A percentile compares a stretch with the other conserved stretches of the same genome.
These are phyloP conservation scores for Corythornis madagascariensis DNA, from an alignment of 2,113 vertebrate species.

Conservation along the genomic window DNA sequence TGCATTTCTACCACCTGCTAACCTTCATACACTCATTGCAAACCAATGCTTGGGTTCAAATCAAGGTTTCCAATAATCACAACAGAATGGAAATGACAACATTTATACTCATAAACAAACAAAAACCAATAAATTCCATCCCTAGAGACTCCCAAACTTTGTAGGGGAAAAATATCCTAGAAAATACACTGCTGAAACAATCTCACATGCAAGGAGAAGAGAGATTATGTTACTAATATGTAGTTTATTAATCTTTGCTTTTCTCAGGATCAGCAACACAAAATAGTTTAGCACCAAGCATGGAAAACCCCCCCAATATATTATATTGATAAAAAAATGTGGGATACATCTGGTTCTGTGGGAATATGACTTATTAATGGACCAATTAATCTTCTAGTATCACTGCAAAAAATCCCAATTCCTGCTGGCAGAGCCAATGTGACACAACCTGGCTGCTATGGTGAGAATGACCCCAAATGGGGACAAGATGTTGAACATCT, in stretches of 20 bases:
- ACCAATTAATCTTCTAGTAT: slow-evolving; percentile 27
- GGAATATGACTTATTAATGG: not conserved
- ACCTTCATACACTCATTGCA: not conserved
- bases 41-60: not conserved
- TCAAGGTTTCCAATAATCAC: not conserved
- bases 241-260: not conserved
- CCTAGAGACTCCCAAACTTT: not conserved
- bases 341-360: not conserved
- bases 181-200: not conserved
- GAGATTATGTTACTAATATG: not conserved
- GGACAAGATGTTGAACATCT: not conserved
- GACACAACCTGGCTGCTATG: not conserved
- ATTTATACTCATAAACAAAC: not conserved
- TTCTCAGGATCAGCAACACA: not conserved
- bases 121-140: not conserved
- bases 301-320: not conserved
- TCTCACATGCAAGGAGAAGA: not conserved
- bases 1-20: not conserved
- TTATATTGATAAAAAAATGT: not conserved
- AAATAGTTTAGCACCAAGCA: not conserved
- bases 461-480: not conserved
- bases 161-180: not conserved
- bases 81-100: not conserved
- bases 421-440: not conserved
- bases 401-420: slow-evolving; percentile 4